phyloP scores from a whole-genome alignment of 1,140 invertebrate species.

The Stegodyphus dumicola region DNA sequence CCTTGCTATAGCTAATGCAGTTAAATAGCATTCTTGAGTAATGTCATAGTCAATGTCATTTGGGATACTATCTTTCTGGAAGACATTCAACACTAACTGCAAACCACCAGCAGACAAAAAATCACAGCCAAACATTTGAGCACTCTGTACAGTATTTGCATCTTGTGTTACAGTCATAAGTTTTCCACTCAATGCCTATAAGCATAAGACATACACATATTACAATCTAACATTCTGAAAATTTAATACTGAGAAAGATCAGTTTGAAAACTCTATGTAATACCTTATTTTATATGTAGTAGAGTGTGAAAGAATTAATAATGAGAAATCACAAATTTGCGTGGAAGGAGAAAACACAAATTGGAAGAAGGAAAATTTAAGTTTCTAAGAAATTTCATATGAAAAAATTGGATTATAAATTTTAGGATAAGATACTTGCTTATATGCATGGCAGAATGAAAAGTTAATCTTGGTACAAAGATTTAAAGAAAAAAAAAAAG shows the following conservation, averaged over 20 bases:
- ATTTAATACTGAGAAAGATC: neutral
- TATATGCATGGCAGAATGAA: no score
- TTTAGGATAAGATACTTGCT: no score
- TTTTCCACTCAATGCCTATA: constrained; percentile 71
- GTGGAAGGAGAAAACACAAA: no score
- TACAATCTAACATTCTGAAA: constrained; percentile 13
- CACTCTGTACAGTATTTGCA: constrained; percentile 66
- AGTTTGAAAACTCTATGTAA: neutral
- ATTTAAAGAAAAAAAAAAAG: no score
- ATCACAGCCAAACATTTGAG: constrained; percentile 70
- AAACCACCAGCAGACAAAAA: constrained; percentile 71
- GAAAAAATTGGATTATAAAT: no score
- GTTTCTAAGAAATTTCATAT: no score
- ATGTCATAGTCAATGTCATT: constrained; percentile 71
- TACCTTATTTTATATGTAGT: neutral
- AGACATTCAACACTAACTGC: constrained; percentile 69
- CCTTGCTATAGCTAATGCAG: constrained; percentile 70
- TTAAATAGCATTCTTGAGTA: constrained; percentile 71
- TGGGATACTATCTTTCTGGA: constrained; percentile 70
- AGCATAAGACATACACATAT: neutral
- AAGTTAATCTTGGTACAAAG: no score
- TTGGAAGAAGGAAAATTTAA: no score
- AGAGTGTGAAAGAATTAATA: neutral
- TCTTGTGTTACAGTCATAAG: constrained; percentile 70
- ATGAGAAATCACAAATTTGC: neutral